Evolutionary conservation across 2,888 invertebrate genomes (phyloP).

Genomic region (Meloe dianella): DNA sequence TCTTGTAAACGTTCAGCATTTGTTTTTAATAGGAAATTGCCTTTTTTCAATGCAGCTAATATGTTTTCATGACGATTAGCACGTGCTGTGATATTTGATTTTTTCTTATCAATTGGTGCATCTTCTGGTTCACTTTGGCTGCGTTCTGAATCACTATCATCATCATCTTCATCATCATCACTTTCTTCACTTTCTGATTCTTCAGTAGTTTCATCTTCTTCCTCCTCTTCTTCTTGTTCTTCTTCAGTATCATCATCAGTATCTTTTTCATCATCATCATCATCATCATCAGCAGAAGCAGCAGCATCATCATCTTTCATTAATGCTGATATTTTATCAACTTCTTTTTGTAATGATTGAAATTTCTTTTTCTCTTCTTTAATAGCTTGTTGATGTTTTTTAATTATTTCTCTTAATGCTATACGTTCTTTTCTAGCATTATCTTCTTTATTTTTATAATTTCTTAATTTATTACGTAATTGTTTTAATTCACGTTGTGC

Average conservation of each 20-base stretch:
- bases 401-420: slow-evolving; percentile 79
- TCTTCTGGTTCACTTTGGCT: slow-evolving; percentile 65
- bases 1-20: slow-evolving; percentile 88
- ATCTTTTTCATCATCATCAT: slow-evolving; percentile 67
- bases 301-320: slow-evolving; percentile 82
- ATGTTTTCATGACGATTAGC: slow-evolving; percentile 80
- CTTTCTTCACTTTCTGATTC: slow-evolving; percentile 73
- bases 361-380: slow-evolving; percentile 83
- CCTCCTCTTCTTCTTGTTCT: slow-evolving; percentile 63
- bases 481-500: slow-evolving; percentile 74
- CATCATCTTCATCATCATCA: slow-evolving; percentile 69
- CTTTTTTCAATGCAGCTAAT: slow-evolving; percentile 82
- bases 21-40: slow-evolving; percentile 84
- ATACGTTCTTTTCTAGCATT: slow-evolving; percentile 80
- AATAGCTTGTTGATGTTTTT: slow-evolving; percentile 78
- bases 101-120: slow-evolving; percentile 71
- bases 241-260: slow-evolving; percentile 66
- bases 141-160: slow-evolving; percentile 72
- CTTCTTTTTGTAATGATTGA: slow-evolving; percentile 83
- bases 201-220: slow-evolving; percentile 59
- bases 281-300: slow-evolving; percentile 69
- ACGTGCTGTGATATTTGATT: slow-evolving; percentile 68
- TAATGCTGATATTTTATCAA: slow-evolving; percentile 88
- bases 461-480: slow-evolving; percentile 63
- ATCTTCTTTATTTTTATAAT: slow-evolving; percentile 68